A percentile compares a stretch with the other conserved stretches of the same genome.
These are phyloP conservation scores for Latrodectus hesperus DNA, from an alignment of 2,888 invertebrate genomes.

Conservation along the genomic window DNA sequence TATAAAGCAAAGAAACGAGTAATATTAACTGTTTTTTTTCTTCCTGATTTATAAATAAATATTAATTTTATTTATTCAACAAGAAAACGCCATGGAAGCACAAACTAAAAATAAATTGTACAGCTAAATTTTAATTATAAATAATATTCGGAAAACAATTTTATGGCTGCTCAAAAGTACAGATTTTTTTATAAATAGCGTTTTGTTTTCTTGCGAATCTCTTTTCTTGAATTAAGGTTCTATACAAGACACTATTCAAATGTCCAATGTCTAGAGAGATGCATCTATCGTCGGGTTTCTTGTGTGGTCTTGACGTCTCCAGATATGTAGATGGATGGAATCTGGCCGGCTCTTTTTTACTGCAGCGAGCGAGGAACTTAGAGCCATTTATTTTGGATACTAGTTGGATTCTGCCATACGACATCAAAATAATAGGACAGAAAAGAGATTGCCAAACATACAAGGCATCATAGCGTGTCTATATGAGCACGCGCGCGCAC, in stretches of 20 bases:
- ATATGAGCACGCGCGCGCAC: constrained; percentile 8
- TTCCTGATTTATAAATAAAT: too few relatives aligned
- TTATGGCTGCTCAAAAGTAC: too few relatives aligned
- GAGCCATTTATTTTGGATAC: constrained; percentile 64
- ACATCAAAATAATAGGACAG: background rate
- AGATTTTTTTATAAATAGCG: too few relatives aligned
- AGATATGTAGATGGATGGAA: constrained; percentile 34
- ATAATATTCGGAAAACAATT: too few relatives aligned
- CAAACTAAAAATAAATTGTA: too few relatives aligned
- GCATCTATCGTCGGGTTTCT: background rate
- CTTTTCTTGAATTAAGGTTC: background rate
- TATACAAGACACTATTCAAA: constrained; percentile 10
- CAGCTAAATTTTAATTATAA: too few relatives aligned
- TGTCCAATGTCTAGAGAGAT: constrained; percentile 6
- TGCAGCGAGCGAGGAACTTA: constrained; percentile 52
- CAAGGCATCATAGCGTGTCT: constrained; percentile 28
- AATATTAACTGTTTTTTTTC: too few relatives aligned
- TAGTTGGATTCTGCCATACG: constrained; percentile 25
- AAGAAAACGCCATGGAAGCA: too few relatives aligned
- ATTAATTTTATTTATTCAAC: too few relatives aligned
- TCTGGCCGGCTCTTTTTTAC: constrained; percentile 12
- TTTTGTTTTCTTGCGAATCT: too few relatives aligned
- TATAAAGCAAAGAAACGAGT: too few relatives aligned
- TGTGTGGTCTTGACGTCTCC: constrained; percentile 36
- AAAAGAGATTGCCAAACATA: constrained; percentile 58